These are phyloP conservation scores for Leuciscus waleckii DNA, from an alignment of 2,797 vertebrate genomes.

Conservation along the genomic window DNA sequence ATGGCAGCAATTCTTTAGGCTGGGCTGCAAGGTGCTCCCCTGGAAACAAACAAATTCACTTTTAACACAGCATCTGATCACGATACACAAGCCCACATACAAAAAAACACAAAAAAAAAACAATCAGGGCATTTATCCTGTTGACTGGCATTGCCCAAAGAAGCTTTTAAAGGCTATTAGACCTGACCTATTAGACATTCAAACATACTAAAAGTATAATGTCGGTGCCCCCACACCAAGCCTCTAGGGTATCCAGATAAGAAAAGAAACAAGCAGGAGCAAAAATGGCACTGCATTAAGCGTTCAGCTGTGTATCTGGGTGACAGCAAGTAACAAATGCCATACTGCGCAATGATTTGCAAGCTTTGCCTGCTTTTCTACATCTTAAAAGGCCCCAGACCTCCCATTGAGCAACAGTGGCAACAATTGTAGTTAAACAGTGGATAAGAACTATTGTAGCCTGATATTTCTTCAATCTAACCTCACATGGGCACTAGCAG, in stretches of 20 bases:
- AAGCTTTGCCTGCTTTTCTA: conserved; percentile 30
- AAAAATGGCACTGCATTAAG: conserved; percentile 47
- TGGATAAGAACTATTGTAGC: conserved; percentile 44
- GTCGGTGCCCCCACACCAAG: neutral
- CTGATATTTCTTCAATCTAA: conserved; percentile 40
- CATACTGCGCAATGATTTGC: conserved; percentile 40
- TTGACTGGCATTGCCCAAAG: conserved; percentile 36
- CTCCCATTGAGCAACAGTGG: conserved; percentile 36
- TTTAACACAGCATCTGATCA: conserved; percentile 21
- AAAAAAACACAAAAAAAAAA: neutral
- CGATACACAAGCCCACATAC: neutral
- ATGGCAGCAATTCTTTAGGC: conserved; percentile 89
- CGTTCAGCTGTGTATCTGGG: conserved; percentile 32
- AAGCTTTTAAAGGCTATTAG: conserved; percentile 49
- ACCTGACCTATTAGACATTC: conserved; percentile 28
- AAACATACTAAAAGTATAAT: conserved; percentile 32
- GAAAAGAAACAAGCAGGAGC: neutral
- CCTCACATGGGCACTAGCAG: conserved; percentile 19
- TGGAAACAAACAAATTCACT: conserved; percentile 65
- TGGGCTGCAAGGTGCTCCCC: conserved; percentile 85
- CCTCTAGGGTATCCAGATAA: conserved; percentile 4
- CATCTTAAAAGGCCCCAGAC: conserved; percentile 34
- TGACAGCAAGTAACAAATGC: conserved; percentile 49
- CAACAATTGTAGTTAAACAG: conserved; percentile 45
- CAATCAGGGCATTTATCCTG: conserved; percentile 41